Percentiles rank a stretch among this genome's conserved stretches.
These are phyloP conservation scores for Augochlorella aurata DNA, from an alignment of 2,888 invertebrate species.

Conservation along the genomic window DNA sequence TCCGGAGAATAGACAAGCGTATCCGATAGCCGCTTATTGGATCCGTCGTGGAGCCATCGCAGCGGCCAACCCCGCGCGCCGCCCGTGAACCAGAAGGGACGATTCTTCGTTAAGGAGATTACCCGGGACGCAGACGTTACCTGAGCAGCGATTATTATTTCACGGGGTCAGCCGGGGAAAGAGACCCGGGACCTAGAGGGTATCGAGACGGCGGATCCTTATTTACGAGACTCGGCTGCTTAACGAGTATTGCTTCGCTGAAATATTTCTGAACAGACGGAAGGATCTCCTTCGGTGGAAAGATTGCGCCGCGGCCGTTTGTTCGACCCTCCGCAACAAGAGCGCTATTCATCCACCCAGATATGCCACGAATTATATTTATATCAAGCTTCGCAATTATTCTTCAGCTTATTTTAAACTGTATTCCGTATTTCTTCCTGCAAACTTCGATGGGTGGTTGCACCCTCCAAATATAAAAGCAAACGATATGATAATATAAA, in stretches of 20 bases:
- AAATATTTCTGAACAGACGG: not conserved
- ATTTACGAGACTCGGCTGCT: not conserved
- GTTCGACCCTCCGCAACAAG: no score
- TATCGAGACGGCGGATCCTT: not conserved
- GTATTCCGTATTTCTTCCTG: no score
- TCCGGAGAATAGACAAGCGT: slow-evolving; percentile 68
- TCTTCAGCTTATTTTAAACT: no score
- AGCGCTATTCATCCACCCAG: no score
- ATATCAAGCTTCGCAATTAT: no score
- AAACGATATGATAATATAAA: no score
- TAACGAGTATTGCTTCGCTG: not conserved
- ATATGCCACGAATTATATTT: no score
- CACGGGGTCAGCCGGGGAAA: not conserved
- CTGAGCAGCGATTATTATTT: slow-evolving; percentile 32
- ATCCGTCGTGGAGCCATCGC: slow-evolving; percentile 52
- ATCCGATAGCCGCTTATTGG: slow-evolving; percentile 72
- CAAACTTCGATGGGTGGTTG: no score
- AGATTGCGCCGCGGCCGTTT: not conserved
- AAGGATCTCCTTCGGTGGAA: not conserved
- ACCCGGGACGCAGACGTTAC: slow-evolving; percentile 38
- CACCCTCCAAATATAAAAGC: no score
- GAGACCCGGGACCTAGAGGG: not conserved
- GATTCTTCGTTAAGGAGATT: slow-evolving; percentile 70
- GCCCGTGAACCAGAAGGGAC: slow-evolving; percentile 32
- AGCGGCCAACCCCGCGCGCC: not conserved